Percentiles rank a stretch among this genome's conserved stretches.
Conservation (phyloP, 2,888 invertebrate genomes). For the Stegophylla sp. region DNA sequence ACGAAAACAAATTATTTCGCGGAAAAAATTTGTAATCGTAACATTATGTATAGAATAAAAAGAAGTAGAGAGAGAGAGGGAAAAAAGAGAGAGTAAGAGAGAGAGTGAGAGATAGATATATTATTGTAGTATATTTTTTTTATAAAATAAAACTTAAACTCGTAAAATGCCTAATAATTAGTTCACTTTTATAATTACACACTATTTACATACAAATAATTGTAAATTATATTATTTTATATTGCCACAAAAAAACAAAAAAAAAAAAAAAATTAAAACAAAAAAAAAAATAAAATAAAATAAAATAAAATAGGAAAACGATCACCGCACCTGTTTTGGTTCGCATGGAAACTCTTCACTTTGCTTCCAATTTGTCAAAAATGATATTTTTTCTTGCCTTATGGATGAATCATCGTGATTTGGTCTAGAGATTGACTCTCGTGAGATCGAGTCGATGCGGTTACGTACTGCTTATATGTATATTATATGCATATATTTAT, state of each 20-base stretch:
- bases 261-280: slow-evolving; percentile 37
- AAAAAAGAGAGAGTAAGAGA: slow-evolving; percentile 15
- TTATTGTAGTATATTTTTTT: slow-evolving; percentile 8
- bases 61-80: slow-evolving; percentile 13
- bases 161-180: slow-evolving; percentile 32
- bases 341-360: slow-evolving; percentile 39
- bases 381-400: background rate
- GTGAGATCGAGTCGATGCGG: slow-evolving; percentile 58
- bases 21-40: slow-evolving; percentile 8
- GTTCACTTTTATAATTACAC: slow-evolving; percentile 5
- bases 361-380: slow-evolving; percentile 18
- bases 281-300: slow-evolving; percentile 51
- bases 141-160: slow-evolving; percentile 51
- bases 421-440: slow-evolving; percentile 58
- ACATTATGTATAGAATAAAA: background rate
- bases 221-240: slow-evolving; percentile 13
- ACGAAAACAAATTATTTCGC: too few relatives aligned
- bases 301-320: slow-evolving; percentile 56
- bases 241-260: slow-evolving; percentile 53
- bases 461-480: slow-evolving; percentile 6
- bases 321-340: slow-evolving; percentile 58
- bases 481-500: too few relatives aligned
- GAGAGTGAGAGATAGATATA: slow-evolving; percentile 26
- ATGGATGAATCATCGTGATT: slow-evolving; percentile 31
- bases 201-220: slow-evolving; percentile 30